phyloP scores from a whole-genome alignment of 1,140 invertebrate species.

The Hylaeus volcanicus region DNA sequence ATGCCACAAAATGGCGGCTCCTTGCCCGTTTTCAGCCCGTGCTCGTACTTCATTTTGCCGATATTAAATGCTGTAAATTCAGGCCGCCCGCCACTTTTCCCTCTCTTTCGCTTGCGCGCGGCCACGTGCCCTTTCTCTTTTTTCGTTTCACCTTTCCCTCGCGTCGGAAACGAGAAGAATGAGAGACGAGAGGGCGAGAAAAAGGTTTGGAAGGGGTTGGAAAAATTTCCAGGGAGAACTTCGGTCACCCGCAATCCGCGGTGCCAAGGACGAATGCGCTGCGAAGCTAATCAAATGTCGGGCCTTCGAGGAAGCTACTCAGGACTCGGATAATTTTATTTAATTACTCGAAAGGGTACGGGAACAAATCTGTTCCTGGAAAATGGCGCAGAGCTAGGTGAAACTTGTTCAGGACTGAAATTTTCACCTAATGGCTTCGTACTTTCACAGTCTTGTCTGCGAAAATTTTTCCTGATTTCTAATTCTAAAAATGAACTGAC shows the following conservation, averaged over 20 bases:
- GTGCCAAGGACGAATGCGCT: too few species aligned
- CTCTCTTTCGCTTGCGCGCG: background rate
- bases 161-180: constrained; percentile 2
- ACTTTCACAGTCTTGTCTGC: too few species aligned
- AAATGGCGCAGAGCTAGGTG: too few species aligned
- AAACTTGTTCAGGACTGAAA: too few species aligned
- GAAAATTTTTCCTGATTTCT: too few species aligned
- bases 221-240: constrained; percentile 6
- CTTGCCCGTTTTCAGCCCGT: constrained; percentile 44
- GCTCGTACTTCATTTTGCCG: constrained; percentile 71
- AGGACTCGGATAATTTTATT: too few species aligned
- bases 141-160: constrained; percentile 14
- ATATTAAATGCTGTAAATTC: constrained; percentile 73
- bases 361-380: too few species aligned
- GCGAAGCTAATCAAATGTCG: too few species aligned
- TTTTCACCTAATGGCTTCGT: too few species aligned
- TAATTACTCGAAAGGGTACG: too few species aligned
- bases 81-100: constrained; percentile 40
- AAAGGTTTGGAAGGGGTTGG: background rate
- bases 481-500: too few species aligned
- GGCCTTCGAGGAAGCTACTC: too few species aligned
- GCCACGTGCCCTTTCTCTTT: background rate
- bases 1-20: constrained; percentile 68
- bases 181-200: background rate
- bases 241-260: background rate